Evolutionary conservation across 2,888 invertebrate genomes (phyloP), one percentile per base, ranked within the genome.

Genomic region (Clunio marinus): DNA sequence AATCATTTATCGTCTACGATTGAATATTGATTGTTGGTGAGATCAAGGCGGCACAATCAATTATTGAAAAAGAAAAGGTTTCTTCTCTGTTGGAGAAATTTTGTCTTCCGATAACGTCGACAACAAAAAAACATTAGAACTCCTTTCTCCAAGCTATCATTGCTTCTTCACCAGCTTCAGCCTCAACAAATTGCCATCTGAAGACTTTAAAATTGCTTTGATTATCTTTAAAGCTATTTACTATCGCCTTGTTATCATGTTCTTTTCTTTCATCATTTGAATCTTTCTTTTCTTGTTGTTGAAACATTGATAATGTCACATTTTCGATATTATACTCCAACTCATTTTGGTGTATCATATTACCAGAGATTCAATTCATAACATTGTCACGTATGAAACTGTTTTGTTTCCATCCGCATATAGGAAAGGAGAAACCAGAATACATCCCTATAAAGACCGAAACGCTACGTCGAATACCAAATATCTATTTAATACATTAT

Each of bases 291-390:
- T 22, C 41, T 8, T 51, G 51, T 20, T 3, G 10, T 17, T 8
- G 37, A 66, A 66, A 66, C 66, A 66, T 32, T 55, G 66, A 66
- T 66, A 66, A 66, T 55, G 66, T 66, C 66, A 66, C 66, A 63
- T 66, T 66, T 35, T 24, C 46, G 28, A 63, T 63, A 63, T 63
- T 27, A 46, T 45, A 46, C 25, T 63, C 37, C 59, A 15, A 63
- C 63, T 63, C 46, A 63, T 63, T 46, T 63, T 27, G 27, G 66
- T 15, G 55, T 66, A 55, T 66, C 32, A 55, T 66, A 66, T 66
- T 35, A 46, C 27, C 46, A 46, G n/a, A 66, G 32, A 63, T 60
- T 45, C 41, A 13, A 55, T 66, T 66, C 55, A 66, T 55, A 66
- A 51, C 51, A 62, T 62, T 62, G 62, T 62, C 62, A 32, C 35